A percentile compares a stretch with the other conserved stretches of the same genome.
These are phyloP conservation scores for Agrochola macilenta DNA, from an alignment of 2,888 invertebrate species.

Conservation along the genomic window DNA sequence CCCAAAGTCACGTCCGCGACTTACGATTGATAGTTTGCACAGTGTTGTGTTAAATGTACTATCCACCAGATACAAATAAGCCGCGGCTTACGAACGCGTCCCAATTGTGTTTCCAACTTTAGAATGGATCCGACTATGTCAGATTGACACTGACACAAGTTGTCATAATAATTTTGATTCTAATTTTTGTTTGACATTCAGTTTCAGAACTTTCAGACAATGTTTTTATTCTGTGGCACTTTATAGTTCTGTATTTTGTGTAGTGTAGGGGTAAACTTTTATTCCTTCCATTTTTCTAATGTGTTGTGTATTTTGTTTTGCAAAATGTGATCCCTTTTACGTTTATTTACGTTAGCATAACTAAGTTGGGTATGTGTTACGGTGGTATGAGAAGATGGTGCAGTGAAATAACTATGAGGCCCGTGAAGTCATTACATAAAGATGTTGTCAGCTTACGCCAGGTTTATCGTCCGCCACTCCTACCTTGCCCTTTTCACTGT, in stretches of 20 bases:
- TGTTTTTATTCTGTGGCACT: slow-evolving; percentile 49
- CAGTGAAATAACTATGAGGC: slow-evolving; percentile 82
- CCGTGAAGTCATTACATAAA: slow-evolving; percentile 76
- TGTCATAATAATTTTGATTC: not conserved
- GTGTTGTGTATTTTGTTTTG: slow-evolving; percentile 65
- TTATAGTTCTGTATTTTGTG: slow-evolving; percentile 53
- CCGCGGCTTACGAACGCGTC: too few species aligned
- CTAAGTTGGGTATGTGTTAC: slow-evolving; percentile 72
- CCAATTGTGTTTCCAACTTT: too few species aligned
- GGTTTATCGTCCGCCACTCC: slow-evolving; percentile 88
- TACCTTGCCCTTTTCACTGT: slow-evolving; percentile 84
- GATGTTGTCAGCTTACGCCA: slow-evolving; percentile 88
- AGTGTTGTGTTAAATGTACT: too few species aligned
- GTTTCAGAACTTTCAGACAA: slow-evolving; percentile 12
- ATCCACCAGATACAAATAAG: too few species aligned
- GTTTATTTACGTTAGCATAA: slow-evolving; percentile 53
- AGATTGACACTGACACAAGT: not conserved
- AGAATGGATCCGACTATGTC: not conserved
- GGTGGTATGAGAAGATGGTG: slow-evolving; percentile 75
- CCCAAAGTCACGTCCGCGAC: too few species aligned
- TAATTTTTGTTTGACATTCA: slow-evolving; percentile 10
- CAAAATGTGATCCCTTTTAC: slow-evolving; percentile 73
- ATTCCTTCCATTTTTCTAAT: slow-evolving; percentile 66
- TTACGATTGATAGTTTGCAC: too few species aligned
- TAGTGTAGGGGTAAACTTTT: slow-evolving; percentile 47